Base-by-base conservation (phyloP, 2,113 vertebrate genomes). In the Lophotis ruficrista region DNA sequence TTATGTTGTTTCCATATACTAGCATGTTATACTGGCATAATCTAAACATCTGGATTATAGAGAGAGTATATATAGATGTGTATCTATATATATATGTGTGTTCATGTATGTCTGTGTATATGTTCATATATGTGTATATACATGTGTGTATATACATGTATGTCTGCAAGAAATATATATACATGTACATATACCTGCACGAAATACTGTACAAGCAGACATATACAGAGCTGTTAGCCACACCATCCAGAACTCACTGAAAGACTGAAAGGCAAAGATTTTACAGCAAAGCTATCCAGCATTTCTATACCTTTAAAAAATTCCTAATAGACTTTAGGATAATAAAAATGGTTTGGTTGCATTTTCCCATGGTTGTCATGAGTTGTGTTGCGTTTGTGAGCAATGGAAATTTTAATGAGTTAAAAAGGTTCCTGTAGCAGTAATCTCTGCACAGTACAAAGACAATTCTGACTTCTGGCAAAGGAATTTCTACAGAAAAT, bases 11-110 rank as follows among this genome's bases (percentile, higher is more conserved):
- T 80, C 81, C 78, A 57, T 87, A 37, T 41, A 31, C 56, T 70
- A 54, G 51, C 51, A 71, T 12, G 20, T 70, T 66, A 64, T 5
- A 76, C 51, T 5, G 19, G 30, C 60, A 84, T 89, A 92, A 96
- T 83, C 75, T 94, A 83, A 94, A 76, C 20, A 31, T 69, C 31
- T 79, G 35, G 25, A 90, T 65, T 69, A 69, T 16, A 60, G 10
- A 84, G 15, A 65, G 23, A 77, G 31, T 90, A 95, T 93, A 95
- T 95, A 94, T 84, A 95, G 92, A 93, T 80, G 17, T 37, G 21
- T 38, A 90, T 93, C 96, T 96, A 91, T 96, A 95, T 93, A 97
- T 93, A 90, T 53, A 54, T 54, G 17, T 50, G 25, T 45, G 16
- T 83, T 72, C 33, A 6, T 41, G 53, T 80, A 5, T 86, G 56